Conservation (phyloP, 1,140 invertebrate species). For the Heliconius himera region DNA sequence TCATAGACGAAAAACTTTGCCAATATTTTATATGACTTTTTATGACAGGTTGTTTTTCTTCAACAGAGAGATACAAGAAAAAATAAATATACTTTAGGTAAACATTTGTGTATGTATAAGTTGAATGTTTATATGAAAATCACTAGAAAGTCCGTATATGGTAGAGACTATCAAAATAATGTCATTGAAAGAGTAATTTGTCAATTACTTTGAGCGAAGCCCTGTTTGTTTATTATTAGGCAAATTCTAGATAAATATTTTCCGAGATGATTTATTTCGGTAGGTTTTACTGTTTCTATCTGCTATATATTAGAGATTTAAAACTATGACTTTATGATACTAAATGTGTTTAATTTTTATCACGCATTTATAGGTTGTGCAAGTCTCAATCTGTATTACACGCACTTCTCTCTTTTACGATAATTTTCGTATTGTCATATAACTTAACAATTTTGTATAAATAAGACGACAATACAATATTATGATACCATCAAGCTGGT, state of each 20-base stretch:
- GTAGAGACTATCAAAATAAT: not conserved
- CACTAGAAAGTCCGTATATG: not conserved
- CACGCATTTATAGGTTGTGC: too few relatives aligned
- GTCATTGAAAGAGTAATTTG: not conserved
- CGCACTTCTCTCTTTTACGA: too few relatives aligned
- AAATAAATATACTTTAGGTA: conserved; percentile 7
- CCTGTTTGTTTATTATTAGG: not conserved
- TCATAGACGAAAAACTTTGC: conserved; percentile 5
- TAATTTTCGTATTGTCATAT: too few relatives aligned
- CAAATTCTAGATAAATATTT: not conserved
- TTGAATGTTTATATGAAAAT: not conserved
- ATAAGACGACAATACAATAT: too few relatives aligned
- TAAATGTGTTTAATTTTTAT: too few relatives aligned
- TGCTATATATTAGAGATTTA: too few relatives aligned
- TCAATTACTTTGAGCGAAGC: not conserved
- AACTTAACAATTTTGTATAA: too few relatives aligned
- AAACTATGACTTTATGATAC: too few relatives aligned
- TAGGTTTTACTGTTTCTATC: too few relatives aligned
- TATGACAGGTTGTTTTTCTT: conserved; percentile 14
- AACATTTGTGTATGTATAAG: not conserved
- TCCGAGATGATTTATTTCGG: not conserved
- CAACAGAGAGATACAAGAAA: not conserved
- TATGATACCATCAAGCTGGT: too few relatives aligned
- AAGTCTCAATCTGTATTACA: too few relatives aligned
- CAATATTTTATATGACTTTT: conserved; percentile 18